These are phyloP conservation scores for Fukomys damarensis DNA, from an alignment of 2,113 vertebrate species.

Conservation along the genomic window DNA sequence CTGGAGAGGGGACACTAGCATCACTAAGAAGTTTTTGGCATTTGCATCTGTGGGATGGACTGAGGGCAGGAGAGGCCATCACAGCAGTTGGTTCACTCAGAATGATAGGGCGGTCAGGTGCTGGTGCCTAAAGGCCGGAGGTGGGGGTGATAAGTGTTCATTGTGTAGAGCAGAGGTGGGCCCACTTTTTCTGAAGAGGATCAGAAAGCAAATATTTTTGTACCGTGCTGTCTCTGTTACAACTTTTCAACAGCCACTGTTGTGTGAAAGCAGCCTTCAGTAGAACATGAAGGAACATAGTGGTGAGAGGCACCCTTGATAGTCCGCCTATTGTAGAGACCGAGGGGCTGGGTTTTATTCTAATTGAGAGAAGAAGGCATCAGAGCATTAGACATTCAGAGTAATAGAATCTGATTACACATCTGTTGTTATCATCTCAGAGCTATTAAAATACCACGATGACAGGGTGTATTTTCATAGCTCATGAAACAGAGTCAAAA, in stretches of 20 bases:
- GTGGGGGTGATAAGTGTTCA: background rate
- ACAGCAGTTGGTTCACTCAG: background rate
- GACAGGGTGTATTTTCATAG: background rate
- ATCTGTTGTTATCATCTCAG: background rate
- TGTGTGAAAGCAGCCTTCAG: background rate
- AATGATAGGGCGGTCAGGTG: background rate
- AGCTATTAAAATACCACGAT: background rate
- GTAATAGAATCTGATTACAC: background rate
- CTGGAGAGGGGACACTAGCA: background rate
- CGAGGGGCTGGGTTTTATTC: background rate
- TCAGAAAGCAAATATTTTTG: background rate
- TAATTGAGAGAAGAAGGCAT: background rate
- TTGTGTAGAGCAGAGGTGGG: background rate
- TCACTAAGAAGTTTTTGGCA: background rate
- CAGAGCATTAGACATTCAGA: background rate
- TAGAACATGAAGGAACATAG: background rate
- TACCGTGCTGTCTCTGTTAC: background rate
- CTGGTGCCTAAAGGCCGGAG: background rate
- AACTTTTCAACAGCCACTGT: background rate
- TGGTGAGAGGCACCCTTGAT: rapidly evolving
- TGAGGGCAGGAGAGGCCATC: background rate
- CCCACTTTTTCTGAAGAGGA: background rate
- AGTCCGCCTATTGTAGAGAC: background rate
- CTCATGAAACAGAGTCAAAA: conserved; percentile 26
- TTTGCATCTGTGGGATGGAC: background rate